Base-by-base conservation (phyloP, 2,888 invertebrate species). In the Cephus pulcher region DNA sequence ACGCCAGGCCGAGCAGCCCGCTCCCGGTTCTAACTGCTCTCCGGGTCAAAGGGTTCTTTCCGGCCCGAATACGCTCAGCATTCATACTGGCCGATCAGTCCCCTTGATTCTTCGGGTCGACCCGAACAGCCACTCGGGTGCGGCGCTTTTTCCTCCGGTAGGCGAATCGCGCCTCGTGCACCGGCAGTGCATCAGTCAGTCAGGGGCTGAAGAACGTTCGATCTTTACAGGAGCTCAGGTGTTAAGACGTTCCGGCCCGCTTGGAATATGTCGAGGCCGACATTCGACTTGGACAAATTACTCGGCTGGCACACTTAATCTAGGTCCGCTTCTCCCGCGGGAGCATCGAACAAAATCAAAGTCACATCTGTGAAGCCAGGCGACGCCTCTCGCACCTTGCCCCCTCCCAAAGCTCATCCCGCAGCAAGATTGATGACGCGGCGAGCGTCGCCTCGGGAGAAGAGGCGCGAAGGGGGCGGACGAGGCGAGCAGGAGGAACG, bases 291-390 rank as follows among this genome's bases (percentile, higher is more conserved):
- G 85, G 83, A 89, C 87, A 88, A 90, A 90, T 90, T 88, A 88
- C 90, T 78, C 84, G 83, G 82, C 82, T 83, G 86, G 79, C 83
- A 82, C 85, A 89, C 88, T 89, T 90, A 89, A 91, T 90, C 89
- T 90, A 88, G 87, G 80, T 84, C 84, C 82, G 82, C 81, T 82
- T 84, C 91, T 89, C 91, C 79, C 83, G 91, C 90, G 91, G 88
- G 86, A 85, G 77, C 75, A 81, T 84, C 86, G 83, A 86, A 87
- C 87, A 89, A 84, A 90, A 91, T 91, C 91, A 91, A 89, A 90
- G 91, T 91, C 91, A 89, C 91, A 91, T 91, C 91, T 91, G 91
- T 89, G 90, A 89, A 87, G 88, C 86, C 85, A 82, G 85, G 88
- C 87, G 85, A 85, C 84, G 86, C 86, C 84, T 87, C 40, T 40